phyloP scores from a whole-genome alignment of 2,113 vertebrate species.

The Serinus canaria region DNA sequence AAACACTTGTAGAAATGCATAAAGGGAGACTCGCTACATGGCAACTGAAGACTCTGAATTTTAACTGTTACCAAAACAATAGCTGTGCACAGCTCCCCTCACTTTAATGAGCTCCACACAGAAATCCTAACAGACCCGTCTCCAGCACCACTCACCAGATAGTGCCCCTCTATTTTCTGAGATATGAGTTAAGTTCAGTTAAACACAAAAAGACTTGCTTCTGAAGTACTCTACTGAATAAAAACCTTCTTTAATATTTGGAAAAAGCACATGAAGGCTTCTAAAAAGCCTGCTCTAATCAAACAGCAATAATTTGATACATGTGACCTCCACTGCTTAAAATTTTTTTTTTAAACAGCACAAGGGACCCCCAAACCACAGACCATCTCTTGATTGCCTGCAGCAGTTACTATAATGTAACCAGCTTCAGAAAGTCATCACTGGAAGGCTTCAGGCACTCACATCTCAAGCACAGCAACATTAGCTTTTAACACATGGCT shows the following conservation, averaged over 20 bases:
- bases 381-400: neutral
- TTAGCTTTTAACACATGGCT: neutral
- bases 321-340: neutral
- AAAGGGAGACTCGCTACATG: neutral
- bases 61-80: neutral
- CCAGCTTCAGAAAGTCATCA: neutral
- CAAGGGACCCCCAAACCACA: neutral
- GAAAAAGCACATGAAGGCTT: neutral
- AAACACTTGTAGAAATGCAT: neutral
- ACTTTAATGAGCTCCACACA: neutral
- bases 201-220: neutral
- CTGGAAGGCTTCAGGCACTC: neutral
- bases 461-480: neutral
- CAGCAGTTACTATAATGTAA: neutral
- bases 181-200: neutral
- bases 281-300: neutral
- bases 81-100: neutral
- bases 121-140: neutral
- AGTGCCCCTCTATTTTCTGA: neutral
- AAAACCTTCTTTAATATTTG: neutral
- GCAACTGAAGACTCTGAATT: neutral
- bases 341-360: too few species aligned
- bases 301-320: neutral
- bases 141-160: neutral
- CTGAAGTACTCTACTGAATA: neutral